Base-by-base conservation (phyloP, 1,140 invertebrate genomes). In the Pseudachorutes palmiensis region DNA sequence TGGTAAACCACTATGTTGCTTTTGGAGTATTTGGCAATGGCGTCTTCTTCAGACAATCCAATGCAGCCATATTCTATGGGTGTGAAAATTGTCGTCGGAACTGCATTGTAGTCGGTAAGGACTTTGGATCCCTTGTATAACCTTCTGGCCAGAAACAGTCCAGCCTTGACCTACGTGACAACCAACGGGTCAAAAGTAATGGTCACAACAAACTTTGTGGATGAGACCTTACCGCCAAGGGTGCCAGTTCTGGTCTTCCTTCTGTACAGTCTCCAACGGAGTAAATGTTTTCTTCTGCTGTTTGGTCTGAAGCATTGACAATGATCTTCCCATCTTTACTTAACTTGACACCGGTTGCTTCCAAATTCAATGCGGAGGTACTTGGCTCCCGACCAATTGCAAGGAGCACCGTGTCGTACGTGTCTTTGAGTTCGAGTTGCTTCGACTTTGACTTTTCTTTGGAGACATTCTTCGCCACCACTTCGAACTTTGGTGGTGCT, bases 51-150 rank as follows among this genome's bases (percentile, higher is more conserved):
- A 74, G 91, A 88, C 19, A 94, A 80, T 5, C 96, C 97, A 55
- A 95, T 91, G 76, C 86, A 88, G 1, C 92, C 92, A 78, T 98
- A 99, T 81, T 99, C 96, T 1, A 98, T 75, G 16, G 96, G 95
- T 41, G 92, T 97, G 77, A 98, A 99, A 2, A 99, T 88, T 12
- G 95, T 98, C 36, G 96, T 99, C 31, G 96, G 90, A 5, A 98
- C 88, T 80, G 94, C 93, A 0, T 81, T 78, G 76, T 98, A 98
- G 79, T 98, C 92, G 2, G 62, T 64, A 86, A 64, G 29, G 2
- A 3, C 19, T 28, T 49, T 64, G 30, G 22, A 49, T 16, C 62
- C 62, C 3, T 26, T 12, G 28, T 28, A 64, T 2, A 64, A 22
- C 2, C 62, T 3, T 16, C 45, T 3, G 9, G 32, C n/a, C 19